These are phyloP conservation scores for Campopleginae sp. DNA, from an alignment of 2,888 invertebrate genomes.

Conservation along the genomic window DNA sequence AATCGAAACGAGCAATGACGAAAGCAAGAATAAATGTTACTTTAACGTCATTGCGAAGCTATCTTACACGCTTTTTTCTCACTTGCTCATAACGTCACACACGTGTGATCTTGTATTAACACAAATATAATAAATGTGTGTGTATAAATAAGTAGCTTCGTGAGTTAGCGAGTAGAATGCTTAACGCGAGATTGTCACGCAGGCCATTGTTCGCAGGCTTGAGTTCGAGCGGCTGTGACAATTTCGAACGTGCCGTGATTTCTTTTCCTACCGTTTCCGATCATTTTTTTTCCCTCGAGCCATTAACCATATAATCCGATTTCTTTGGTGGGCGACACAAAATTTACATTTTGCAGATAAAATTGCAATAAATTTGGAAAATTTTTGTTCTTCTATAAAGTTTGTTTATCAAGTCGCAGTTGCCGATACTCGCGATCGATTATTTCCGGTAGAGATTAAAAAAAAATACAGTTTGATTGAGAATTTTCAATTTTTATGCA, in stretches of 20 bases:
- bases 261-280: not conserved
- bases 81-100: not conserved
- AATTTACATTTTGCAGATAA: too few species aligned
- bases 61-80: not conserved
- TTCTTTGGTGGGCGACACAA: not conserved
- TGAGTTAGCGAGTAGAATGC: constrained; percentile 8
- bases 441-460: too few species aligned
- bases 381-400: not conserved
- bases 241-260: constrained; percentile 2
- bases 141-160: constrained; percentile 11
- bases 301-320: not conserved
- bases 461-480: not conserved
- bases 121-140: not conserved
- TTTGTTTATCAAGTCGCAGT: too few species aligned
- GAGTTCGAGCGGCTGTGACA: constrained; percentile 18
- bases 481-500: not conserved
- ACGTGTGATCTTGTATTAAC: not conserved
- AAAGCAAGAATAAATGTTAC: constrained; percentile 11
- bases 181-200: constrained; percentile 55
- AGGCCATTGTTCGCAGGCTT: constrained; percentile 32
- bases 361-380: not conserved
- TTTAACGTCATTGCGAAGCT: constrained; percentile 9
- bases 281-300: not conserved
- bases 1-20: not conserved
- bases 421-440: too few species aligned